Evolutionary conservation across 2,888 invertebrate genomes (phyloP), one percentile per base, ranked within the genome.

Genomic region (Megamerina dolium): DNA sequence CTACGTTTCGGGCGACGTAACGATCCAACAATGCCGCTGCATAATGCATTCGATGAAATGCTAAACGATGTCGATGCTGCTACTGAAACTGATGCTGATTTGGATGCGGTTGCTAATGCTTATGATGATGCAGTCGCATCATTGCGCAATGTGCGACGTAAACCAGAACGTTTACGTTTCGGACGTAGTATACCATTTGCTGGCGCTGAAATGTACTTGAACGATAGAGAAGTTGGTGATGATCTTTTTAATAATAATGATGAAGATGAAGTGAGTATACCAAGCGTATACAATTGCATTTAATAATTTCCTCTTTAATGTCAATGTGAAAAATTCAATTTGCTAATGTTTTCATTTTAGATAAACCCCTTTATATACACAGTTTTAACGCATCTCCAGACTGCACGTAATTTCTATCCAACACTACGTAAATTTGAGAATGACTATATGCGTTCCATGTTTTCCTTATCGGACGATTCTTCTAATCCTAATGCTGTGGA

Each of bases 1-100:
- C 77, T 87, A 43, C 79, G 87, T 37, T 87, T 87, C 59, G 87
- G 87, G 32, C 78, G 85, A 52, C 78, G 86, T 54, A 81, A 83
- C 29, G 85, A 85, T 68, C 80, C 83, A 61, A 77, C 77, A 60
- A 76, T 82, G 51, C 61, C 63, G 37, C 46, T 63, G 19, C 61
- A 63, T 19, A 62, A 60, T 34, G 47, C 54, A 38, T 57, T 59
- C 18, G 65, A 64, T 34, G 56, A 58, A 33, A 33, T 65, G 2
- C 49, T 58, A 16, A 62, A 63, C 30, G 53, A 53, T 27, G 13
- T 37, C 18, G 45, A 16, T 6, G 41, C 23, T 8, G 23, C 16
- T 1, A 20, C 20, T 8, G 47, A 36, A n/a, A 31, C 19, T 29
- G 39, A 31, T 42, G 43, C 37, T 9, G 44, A 32, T 39, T 42